phyloP scores from a whole-genome alignment of 2,888 invertebrate genomes.

The Anagyrus pseudococci region DNA sequence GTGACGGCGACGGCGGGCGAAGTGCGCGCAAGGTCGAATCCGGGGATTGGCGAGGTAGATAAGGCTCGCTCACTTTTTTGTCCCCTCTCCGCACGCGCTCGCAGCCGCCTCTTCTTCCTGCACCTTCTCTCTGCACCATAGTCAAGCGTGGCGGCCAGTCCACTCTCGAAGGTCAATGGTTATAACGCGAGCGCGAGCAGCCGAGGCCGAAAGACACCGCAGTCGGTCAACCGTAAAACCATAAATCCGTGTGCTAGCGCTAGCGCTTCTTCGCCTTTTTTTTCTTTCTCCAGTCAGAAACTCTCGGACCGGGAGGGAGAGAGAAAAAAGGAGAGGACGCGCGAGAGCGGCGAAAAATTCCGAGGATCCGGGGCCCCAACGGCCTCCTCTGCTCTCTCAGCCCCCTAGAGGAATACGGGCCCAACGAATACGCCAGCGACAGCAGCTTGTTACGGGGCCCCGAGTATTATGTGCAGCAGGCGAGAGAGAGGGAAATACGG shows the following conservation, averaged over 20 bases:
- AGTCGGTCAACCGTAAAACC: constrained; percentile 58
- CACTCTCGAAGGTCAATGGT: constrained; percentile 49
- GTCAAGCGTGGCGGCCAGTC: constrained; percentile 9
- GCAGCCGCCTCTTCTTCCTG: background rate
- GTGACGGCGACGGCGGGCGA: too few relatives aligned
- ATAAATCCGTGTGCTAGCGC: constrained; percentile 58
- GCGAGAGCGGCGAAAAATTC: constrained; percentile 47
- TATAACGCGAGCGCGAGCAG: constrained; percentile 39
- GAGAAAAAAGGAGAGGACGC: constrained; percentile 46
- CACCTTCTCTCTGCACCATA: background rate
- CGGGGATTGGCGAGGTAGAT: constrained; percentile 46
- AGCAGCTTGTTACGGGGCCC: constrained; percentile 28
- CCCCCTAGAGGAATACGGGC: too few relatives aligned
- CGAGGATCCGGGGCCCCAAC: constrained; percentile 40
- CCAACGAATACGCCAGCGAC: background rate
- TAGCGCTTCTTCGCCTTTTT: constrained; percentile 52
- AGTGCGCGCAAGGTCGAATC: constrained; percentile 42
- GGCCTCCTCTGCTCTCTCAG: constrained; percentile 37
- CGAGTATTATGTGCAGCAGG: constrained; percentile 51
- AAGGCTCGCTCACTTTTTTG: constrained; percentile 42
- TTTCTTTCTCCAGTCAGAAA: constrained; percentile 10
- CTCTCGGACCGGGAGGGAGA: constrained; percentile 12
- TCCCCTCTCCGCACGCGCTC: constrained; percentile 32
- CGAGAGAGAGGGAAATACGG: constrained; percentile 31
- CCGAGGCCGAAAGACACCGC: constrained; percentile 51